These are phyloP conservation scores for Axis porcinus DNA, from an alignment of 2,113 vertebrate genomes.

Conservation along the genomic window DNA sequence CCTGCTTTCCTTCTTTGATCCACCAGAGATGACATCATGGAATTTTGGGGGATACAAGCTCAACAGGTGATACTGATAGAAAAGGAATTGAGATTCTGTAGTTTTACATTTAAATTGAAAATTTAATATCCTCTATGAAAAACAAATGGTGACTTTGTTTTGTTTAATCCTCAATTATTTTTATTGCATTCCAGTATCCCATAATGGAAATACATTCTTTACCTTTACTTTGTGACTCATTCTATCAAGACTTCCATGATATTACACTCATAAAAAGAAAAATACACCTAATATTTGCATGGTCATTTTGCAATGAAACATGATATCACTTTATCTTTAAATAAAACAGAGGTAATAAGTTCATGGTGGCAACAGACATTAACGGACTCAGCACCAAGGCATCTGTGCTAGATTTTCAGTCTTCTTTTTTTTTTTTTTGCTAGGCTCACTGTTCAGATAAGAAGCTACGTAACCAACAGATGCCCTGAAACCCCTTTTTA, in stretches of 20 bases:
- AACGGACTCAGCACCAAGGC: not conserved
- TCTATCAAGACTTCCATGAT: not conserved
- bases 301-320: conserved; percentile 12
- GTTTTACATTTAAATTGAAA: conserved; percentile 1
- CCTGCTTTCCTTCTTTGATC: not conserved
- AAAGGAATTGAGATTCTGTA: not conserved
- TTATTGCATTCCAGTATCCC: not conserved
- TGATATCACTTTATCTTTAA: not conserved
- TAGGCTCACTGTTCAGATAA: not conserved
- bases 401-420: not conserved
- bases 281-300: not conserved
- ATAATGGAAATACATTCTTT: not conserved
- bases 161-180: not conserved
- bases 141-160: conserved; percentile 29
- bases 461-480: not conserved
- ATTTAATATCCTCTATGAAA: conserved; percentile 16
- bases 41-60: not conserved
- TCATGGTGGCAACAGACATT: not conserved
- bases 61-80: not conserved
- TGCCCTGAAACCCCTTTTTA: not conserved
- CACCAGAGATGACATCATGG: not conserved
- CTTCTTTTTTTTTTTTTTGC: not conserved
- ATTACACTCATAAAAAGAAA: conserved; percentile 21
- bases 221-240: not conserved
- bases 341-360: not conserved